A percentile compares a stretch with the other conserved stretches of the same genome.
Evolutionary conservation across 2,113 vertebrate genomes (phyloP).

Genomic region (Ammospiza caudacuta): DNA sequence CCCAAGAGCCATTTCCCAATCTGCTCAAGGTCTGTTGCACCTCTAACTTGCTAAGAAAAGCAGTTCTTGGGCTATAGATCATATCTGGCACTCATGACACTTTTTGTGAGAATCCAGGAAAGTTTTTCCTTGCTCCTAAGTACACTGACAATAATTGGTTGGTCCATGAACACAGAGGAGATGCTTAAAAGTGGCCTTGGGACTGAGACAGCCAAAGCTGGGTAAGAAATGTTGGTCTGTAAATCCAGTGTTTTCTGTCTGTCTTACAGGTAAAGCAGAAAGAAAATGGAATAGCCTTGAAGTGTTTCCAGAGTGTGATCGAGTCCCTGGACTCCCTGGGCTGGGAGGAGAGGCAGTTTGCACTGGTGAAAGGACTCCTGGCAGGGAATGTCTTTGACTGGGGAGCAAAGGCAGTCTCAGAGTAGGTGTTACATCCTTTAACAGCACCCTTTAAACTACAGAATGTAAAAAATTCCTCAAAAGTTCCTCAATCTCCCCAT

Average conservation of each 20-base stretch:
- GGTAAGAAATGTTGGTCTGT: background rate
- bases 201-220: background rate
- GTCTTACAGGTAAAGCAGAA: slow-evolving; percentile 89
- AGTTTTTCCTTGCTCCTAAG: background rate
- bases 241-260: background rate
- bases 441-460: background rate
- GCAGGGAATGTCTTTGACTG: slow-evolving; percentile 98
- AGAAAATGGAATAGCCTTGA: slow-evolving; percentile 91
- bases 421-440: slow-evolving; percentile 81
- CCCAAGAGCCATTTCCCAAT: background rate
- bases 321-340: slow-evolving; percentile 84
- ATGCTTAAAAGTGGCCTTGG: background rate
- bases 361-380: slow-evolving; percentile 91
- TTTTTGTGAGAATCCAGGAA: background rate
- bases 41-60: background rate
- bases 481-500: background rate
- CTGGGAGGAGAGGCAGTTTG: slow-evolving; percentile 95
- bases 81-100: background rate
- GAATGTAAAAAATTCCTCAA: background rate
- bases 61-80: background rate
- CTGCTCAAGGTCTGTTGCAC: background rate
- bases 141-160: slow-evolving; percentile 6
- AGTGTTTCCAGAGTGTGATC: slow-evolving; percentile 87
- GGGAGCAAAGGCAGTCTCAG: slow-evolving; percentile 97
- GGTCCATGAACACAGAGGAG: slow-evolving; percentile 1